These are phyloP conservation scores for Conops quadrifasciatus DNA, from an alignment of 2,888 invertebrate species.

Conservation along the genomic window DNA sequence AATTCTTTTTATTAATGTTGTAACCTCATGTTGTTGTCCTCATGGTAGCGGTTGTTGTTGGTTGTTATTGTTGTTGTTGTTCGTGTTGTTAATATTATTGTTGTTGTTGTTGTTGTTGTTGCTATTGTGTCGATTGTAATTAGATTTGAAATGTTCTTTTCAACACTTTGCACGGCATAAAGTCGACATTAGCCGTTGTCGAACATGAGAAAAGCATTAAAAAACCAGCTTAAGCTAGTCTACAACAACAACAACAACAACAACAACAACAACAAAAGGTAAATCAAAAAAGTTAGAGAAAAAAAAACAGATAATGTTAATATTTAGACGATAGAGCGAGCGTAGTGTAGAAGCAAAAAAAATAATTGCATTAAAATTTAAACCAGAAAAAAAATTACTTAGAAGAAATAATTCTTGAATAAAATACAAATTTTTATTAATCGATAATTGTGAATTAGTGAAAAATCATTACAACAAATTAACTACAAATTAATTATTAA, in stretches of 20 bases:
- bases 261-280: conserved; percentile 22
- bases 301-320: neutral
- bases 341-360: neutral
- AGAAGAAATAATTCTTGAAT: too few species aligned
- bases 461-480: too few species aligned
- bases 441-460: too few species aligned
- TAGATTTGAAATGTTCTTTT: conserved; percentile 31
- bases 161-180: conserved; percentile 29
- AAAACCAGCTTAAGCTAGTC: neutral
- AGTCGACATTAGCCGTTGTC: conserved; percentile 14
- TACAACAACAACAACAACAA: conserved; percentile 26
- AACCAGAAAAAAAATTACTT: neutral
- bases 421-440: too few species aligned
- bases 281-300: neutral
- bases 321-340: neutral
- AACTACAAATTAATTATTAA: too few species aligned
- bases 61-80: neutral
- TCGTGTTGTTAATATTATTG: conserved; percentile 39
- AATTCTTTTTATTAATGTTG: too few species aligned
- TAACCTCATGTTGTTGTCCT: neutral
- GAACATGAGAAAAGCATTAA: conserved; percentile 21
- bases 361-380: neutral
- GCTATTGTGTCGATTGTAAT: conserved; percentile 40
- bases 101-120: conserved; percentile 41
- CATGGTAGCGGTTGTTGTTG: neutral